Evolutionary conservation across 2,888 invertebrate genomes (phyloP).

Genomic region (Agrenia bidenticulata): DNA sequence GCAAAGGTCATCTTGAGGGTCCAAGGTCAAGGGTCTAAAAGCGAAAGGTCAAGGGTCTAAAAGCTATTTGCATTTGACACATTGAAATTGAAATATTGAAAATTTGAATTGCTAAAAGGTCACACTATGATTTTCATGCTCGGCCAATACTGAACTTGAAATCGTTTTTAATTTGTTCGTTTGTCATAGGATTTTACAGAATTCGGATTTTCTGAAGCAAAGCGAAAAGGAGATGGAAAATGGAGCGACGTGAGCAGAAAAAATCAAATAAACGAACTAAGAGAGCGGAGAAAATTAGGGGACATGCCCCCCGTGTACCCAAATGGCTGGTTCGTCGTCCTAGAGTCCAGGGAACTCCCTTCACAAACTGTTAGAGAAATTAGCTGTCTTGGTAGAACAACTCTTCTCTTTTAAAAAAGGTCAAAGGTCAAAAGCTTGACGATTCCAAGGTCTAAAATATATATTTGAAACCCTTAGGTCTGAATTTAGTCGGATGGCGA

Average conservation of each 20-base stretch:
- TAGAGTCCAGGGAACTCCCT: conserved; percentile 67
- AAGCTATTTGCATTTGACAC: too few species aligned
- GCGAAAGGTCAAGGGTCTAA: too few species aligned
- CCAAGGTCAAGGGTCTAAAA: too few species aligned
- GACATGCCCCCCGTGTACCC: conserved; percentile 79
- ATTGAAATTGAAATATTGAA: too few species aligned
- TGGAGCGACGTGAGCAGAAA: conserved; percentile 36
- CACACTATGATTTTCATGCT: too few species aligned
- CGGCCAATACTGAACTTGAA: too few species aligned
- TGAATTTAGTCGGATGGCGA: conserved; percentile 70
- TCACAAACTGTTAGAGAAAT: conserved; percentile 63
- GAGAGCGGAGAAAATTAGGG: conserved; percentile 67
- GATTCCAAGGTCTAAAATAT: background rate
- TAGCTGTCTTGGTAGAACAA: conserved; percentile 65
- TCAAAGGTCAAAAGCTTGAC: background rate
- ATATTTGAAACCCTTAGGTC: conserved; percentile 58
- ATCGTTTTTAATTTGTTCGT: too few species aligned
- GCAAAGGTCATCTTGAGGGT: too few species aligned
- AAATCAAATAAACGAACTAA: conserved; percentile 56
- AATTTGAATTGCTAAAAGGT: too few species aligned
- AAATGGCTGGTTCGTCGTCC: conserved; percentile 83
- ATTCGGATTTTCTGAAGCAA: conserved; percentile 47
- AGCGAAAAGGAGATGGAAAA: conserved; percentile 22
- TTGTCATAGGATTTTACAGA: conserved; percentile 53
- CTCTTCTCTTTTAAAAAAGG: background rate